phyloP scores from a whole-genome alignment of 2,113 vertebrate genomes.

The Odocoileus hemionus region DNA sequence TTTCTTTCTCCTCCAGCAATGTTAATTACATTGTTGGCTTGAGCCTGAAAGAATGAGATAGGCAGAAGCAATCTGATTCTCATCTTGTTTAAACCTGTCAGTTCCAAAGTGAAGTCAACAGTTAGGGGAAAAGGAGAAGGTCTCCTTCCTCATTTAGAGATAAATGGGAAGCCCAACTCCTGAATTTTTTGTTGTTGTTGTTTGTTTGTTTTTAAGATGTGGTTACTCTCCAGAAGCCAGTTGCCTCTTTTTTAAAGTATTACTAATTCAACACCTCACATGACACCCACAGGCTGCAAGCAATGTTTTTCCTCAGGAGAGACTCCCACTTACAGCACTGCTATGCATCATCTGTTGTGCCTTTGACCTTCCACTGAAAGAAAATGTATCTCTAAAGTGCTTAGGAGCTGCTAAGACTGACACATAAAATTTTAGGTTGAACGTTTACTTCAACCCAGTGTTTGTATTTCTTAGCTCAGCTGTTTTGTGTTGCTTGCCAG shows the following conservation, averaged over 20 bases:
- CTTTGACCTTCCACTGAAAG: background rate
- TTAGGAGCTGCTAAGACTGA: background rate
- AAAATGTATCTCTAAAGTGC: background rate
- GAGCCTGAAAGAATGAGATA: conserved; percentile 22
- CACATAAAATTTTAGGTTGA: background rate
- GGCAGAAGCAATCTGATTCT: conserved; percentile 62
- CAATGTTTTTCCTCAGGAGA: background rate
- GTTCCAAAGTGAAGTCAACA: conserved; percentile 34
- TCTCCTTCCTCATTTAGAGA: conserved; percentile 47
- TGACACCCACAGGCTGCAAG: background rate
- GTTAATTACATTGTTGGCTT: conserved; percentile 49
- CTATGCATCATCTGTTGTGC: background rate
- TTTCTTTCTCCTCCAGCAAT: background rate
- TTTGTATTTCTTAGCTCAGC: background rate
- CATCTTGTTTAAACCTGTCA: conserved; percentile 66
- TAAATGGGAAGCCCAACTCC: conserved; percentile 4
- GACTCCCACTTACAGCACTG: background rate
- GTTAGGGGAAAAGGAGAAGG: conserved; percentile 52
- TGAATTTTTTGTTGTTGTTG: background rate
- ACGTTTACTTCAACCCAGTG: background rate
- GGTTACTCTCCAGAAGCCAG: background rate
- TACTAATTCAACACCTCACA: background rate
- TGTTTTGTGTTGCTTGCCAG: background rate
- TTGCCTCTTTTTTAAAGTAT: background rate
- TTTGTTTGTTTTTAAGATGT: background rate